Evolutionary conservation across 1,140 invertebrate genomes (phyloP).

Genomic region (Leptestheria dahalacensis): DNA sequence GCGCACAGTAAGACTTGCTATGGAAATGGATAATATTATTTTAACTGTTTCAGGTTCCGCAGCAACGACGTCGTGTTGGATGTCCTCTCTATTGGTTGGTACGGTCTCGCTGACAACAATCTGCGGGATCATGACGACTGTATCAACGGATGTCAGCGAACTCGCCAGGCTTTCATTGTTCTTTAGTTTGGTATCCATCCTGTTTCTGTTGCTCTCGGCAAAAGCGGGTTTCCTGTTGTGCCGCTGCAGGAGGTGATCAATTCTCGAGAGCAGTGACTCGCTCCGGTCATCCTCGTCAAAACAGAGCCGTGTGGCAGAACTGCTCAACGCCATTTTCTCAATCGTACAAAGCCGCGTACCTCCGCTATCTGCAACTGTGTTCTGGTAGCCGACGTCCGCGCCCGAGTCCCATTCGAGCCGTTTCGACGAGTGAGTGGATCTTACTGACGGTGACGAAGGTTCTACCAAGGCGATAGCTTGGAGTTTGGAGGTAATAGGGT

Average conservation of each 20-base stretch:
- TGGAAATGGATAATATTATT: no score
- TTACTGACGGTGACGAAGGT: neutral
- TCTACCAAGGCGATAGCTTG: neutral
- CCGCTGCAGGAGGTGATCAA: neutral
- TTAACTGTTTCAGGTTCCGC: neutral
- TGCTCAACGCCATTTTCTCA: constrained; percentile 36
- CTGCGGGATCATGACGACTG: neutral
- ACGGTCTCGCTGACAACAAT: neutral
- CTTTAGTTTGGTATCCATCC: neutral
- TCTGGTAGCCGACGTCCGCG: constrained; percentile 54
- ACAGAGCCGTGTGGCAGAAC: neutral
- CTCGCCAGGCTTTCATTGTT: neutral
- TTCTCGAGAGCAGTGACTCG: neutral
- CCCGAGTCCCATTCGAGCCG: constrained; percentile 59
- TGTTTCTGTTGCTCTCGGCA: neutral
- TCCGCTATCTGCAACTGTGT: constrained; percentile 20
- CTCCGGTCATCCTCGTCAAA: neutral
- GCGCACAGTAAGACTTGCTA: no score
- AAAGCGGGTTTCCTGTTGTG: neutral
- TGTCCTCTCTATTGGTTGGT: neutral
- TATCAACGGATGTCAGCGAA: neutral
- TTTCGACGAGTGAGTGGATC: constrained; percentile 32
- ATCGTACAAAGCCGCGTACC: constrained; percentile 33
- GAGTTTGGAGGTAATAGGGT: neutral
- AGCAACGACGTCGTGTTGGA: neutral